Evolutionary conservation across 1,140 invertebrate genomes (phyloP).

Genomic region (Agrilus planipennis): DNA sequence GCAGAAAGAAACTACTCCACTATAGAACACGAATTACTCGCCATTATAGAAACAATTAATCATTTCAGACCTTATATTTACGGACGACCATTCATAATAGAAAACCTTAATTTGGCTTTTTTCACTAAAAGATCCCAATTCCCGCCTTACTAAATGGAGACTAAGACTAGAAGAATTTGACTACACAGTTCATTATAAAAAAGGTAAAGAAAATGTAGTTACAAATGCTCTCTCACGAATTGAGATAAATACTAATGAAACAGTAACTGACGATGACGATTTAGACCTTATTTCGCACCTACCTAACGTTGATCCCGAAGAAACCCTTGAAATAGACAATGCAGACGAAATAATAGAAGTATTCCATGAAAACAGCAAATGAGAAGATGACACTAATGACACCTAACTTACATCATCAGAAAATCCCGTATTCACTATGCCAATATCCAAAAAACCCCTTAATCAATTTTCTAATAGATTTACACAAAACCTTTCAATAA

Average conservation of each 20-base stretch:
- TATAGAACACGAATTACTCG: constrained; percentile 2
- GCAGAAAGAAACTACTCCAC: constrained; percentile 5
- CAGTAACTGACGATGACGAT: background rate
- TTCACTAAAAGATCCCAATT: constrained; percentile 28
- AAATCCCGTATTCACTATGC: constrained; percentile 3
- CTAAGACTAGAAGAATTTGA: constrained; percentile 27
- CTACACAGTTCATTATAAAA: constrained; percentile 19
- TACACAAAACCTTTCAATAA: background rate
- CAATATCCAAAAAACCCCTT: constrained; percentile 1
- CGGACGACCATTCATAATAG: constrained; percentile 18
- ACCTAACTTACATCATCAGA: background rate
- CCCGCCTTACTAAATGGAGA: constrained; percentile 22
- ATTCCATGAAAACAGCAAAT: background rate
- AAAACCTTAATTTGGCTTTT: constrained; percentile 1
- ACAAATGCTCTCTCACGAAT: constrained; percentile 19
- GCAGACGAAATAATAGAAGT: background rate
- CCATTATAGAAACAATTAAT: constrained; percentile 2
- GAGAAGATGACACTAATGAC: background rate
- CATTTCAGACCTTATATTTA: constrained; percentile 8
- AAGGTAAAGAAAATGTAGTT: constrained; percentile 20
- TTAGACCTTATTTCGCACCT: background rate
- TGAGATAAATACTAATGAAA: constrained; percentile 6
- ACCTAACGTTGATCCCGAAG: background rate
- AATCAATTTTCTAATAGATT: background rate
- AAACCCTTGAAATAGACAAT: background rate